These are phyloP conservation scores for Lasioglossum calceatum DNA, from an alignment of 2,888 invertebrate genomes.

Conservation along the genomic window DNA sequence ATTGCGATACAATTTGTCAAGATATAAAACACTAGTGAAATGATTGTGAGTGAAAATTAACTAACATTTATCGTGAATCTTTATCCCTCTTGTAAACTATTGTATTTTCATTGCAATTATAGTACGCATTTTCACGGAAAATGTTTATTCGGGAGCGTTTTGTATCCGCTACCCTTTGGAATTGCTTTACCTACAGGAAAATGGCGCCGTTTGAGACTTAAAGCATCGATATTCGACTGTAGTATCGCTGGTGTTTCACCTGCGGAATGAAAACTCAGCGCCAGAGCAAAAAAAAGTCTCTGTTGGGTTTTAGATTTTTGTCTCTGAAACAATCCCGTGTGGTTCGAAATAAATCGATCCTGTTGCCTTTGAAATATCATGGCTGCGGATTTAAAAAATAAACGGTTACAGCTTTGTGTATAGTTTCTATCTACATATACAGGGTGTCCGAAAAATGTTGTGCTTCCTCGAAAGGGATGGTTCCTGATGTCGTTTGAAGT, in stretches of 20 bases:
- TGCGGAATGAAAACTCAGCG: not conserved
- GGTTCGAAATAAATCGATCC: not conserved
- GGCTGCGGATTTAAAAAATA: not conserved
- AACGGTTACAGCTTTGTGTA: not conserved
- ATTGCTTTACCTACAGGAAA: not conserved
- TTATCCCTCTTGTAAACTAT: not conserved
- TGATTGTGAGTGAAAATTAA: too few species aligned
- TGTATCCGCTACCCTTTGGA: not conserved
- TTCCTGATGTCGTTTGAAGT: too few species aligned
- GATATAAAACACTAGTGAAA: too few species aligned
- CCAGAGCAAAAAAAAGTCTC: not conserved
- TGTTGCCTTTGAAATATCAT: not conserved
- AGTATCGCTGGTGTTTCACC: not conserved
- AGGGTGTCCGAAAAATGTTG: too few species aligned
- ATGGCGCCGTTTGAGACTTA: not conserved
- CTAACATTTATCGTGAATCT: too few species aligned
- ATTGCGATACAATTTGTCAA: too few species aligned
- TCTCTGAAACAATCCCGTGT: not conserved
- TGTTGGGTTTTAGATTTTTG: not conserved
- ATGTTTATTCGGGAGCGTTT: not conserved
- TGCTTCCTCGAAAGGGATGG: too few species aligned
- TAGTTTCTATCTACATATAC: not conserved
- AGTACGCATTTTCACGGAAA: not conserved
- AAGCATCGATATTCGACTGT: slow-evolving; percentile 1
- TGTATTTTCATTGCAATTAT: not conserved